Evolutionary conservation across 92 coral and sea anemone genomes (phyloP).

Genomic region (Porites rus): DNA sequence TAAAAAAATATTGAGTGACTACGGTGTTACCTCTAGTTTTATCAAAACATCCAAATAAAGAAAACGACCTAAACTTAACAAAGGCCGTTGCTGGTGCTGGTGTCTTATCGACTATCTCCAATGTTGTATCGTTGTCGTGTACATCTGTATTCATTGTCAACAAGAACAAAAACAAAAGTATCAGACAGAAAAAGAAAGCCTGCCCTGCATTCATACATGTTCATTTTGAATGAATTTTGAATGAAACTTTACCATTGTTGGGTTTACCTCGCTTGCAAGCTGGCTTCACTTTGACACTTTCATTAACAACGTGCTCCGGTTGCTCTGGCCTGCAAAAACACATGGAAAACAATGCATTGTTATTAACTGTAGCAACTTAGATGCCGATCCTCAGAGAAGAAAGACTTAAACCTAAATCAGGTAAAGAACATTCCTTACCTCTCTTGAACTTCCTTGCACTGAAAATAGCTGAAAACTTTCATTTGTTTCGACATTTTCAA

Average conservation of each 20-base stretch:
- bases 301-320: slow-evolving; percentile 50
- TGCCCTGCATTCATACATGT: not conserved
- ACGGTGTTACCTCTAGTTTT: too few species aligned
- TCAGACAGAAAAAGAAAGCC: not conserved
- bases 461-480: too few species aligned
- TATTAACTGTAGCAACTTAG: too few species aligned
- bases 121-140: slow-evolving; percentile 12
- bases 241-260: not conserved
- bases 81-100: slow-evolving; percentile 22
- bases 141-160: not conserved
- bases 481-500: too few species aligned
- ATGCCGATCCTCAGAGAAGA: too few species aligned
- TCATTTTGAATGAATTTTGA: too few species aligned
- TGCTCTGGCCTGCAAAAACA: slow-evolving; percentile 38
- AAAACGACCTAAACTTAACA: slow-evolving; percentile 10
- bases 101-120: slow-evolving; percentile 16
- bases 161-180: not conserved
- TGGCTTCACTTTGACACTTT: slow-evolving; percentile 26
- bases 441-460: too few species aligned
- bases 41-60: not conserved
- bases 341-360: slow-evolving; percentile 18
- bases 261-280: not conserved
- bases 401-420: too few species aligned
- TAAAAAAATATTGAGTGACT: not conserved
- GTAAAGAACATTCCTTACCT: too few species aligned